Evolutionary conservation across 2,888 invertebrate species (phyloP).

Genomic region (Himalopsyche japonica): DNA sequence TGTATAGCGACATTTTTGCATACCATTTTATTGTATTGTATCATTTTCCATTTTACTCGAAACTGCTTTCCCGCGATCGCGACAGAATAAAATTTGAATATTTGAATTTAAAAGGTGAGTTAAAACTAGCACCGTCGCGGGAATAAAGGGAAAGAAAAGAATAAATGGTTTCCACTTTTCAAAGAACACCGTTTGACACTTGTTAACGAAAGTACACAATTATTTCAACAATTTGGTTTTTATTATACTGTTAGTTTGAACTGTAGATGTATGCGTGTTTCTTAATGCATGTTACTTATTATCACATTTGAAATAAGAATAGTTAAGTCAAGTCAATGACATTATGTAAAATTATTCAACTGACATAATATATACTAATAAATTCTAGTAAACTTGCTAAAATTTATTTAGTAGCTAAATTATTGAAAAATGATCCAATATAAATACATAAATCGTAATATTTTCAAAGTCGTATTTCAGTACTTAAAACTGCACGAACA

Average conservation of each 20-base stretch:
- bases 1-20: neutral
- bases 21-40: neutral
- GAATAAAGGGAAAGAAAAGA: neutral
- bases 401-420: too few species aligned
- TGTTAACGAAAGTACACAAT: neutral
- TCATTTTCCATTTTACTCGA: neutral
- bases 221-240: neutral
- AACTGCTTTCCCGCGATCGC: neutral
- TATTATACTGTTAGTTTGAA: neutral
- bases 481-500: too few species aligned
- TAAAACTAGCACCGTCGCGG: neutral
- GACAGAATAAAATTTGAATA: conserved; percentile 3
- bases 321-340: too few species aligned
- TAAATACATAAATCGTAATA: too few species aligned
- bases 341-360: too few species aligned
- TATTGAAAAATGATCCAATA: too few species aligned
- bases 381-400: too few species aligned
- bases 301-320: too few species aligned
- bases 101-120: conserved; percentile 5
- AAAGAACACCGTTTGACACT: neutral
- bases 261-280: too few species aligned
- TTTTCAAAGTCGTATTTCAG: too few species aligned
- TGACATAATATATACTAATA: too few species aligned
- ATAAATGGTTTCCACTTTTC: neutral
- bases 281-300: too few species aligned